Evolutionary conservation across 2,113 vertebrate genomes (phyloP), one percentile per base, ranked within the genome.

Genomic region (Notiomystis cincta): DNA sequence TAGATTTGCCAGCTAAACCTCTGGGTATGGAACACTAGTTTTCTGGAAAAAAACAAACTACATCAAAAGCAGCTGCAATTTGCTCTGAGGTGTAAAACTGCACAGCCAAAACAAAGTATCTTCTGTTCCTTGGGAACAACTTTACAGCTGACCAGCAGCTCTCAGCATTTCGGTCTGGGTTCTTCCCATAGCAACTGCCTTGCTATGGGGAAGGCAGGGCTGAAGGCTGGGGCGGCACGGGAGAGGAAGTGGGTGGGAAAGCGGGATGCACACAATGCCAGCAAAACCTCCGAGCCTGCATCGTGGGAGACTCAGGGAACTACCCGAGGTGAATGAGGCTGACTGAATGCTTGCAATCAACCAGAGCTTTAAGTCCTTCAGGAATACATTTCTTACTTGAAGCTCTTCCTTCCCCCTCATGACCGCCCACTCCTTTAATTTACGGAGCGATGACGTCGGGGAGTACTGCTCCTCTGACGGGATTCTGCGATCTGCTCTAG

Each of bases 341-440:
- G 81, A 8, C 93, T 86, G 79, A 90, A 79, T 40, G 82, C 85
- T 67, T 65, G 81, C n/a, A 21, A 71, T 81, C 93, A 85, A 64
- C 81, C 85, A 93, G 95, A 90, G 90, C 92, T 92, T 88, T 83
- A 70, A 77, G 64, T 62, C 79, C 80, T 89, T 94, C 75, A 87
- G 82, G 87, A 93, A 93, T 11, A 70, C 12, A 14, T 56, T 67
- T 93, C 92, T 96, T 90, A 94, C 88, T 93, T 86, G 95, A 87
- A 96, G 92, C 84, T 90, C 76, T 82, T 95, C 93, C 93, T 93
- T 94, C 79, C 86, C 95, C 79, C 88, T 78, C 93, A 87, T 25
- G 89, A 96, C 83, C 14, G 7, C 85, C 91, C 87, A 45, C 76
- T 92, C 83, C 96, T 83, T 78, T 89, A 95, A 87, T 91, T 95